Evolutionary conservation across 1,140 invertebrate species (phyloP), one percentile per base, ranked within the genome.

Genomic region (Pseudomyrmex concolor): DNA sequence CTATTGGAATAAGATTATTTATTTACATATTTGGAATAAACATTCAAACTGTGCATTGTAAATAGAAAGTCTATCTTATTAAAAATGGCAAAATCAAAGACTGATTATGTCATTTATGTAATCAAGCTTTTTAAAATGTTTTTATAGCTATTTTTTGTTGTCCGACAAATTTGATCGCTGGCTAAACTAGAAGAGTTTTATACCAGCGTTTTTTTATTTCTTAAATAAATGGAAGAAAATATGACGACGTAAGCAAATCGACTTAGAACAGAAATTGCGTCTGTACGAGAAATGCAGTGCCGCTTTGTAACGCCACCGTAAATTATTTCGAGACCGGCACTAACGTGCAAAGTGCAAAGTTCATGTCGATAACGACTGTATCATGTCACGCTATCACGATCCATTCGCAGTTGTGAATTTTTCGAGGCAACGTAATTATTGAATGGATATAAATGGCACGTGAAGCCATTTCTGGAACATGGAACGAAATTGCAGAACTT

Each of bases 331-430:
- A 84, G 76, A 70, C 67, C 74, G 64, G 72, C 78, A 88, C 68
- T 73, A 63, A 76, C 80, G 74, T 71, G 55, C 78, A 84, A 86
- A 84, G 81, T 90, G 85, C 86, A 87, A 92, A 91, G 86, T 93
- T 94, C 91, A 92, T 92, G 92, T 92, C 93, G 91, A 94, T 94
- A 94, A 94, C 91, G 89, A 92, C 89, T 93, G 90, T 93, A 93
- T 93, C 92, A 90, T 92, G 92, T 92, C 92, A 90, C 70, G 86
- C 86, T 88, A 89, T 91, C 90, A 86, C 84, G 83, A 91, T 92
- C 91, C 88, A 91, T 91, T 88, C 84, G 87, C 71, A 77, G 87
- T 73, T 85, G 84, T 85, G 87, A 90, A 89, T 90, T 92, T 92
- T 87, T 87, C 83, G 62, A 82, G 87, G 83, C 77, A 90, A 87